phyloP scores from a whole-genome alignment of 2,113 vertebrate genomes.

The Gymnorhina tibicen region DNA sequence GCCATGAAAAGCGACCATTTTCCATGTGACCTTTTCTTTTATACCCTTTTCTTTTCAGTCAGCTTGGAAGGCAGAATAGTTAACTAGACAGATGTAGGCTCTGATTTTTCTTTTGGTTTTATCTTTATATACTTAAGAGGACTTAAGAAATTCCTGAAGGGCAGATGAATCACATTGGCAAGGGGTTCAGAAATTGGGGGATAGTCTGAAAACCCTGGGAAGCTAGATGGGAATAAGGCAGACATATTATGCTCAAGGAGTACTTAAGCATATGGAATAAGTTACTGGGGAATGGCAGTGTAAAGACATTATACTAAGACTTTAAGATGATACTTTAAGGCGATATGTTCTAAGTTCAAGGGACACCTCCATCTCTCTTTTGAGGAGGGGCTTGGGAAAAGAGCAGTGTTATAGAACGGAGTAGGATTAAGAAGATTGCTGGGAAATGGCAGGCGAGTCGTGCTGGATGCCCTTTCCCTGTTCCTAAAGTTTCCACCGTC shows the following conservation, averaged over 20 bases:
- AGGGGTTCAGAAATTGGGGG: background rate
- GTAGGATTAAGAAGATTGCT: constrained; percentile 34
- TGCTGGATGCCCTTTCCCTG: constrained; percentile 41
- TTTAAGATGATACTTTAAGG: constrained; percentile 43
- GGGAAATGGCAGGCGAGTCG: constrained; percentile 5
- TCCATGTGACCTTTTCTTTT: background rate
- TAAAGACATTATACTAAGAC: constrained; percentile 47
- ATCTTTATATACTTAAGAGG: background rate
- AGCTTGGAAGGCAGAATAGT: background rate
- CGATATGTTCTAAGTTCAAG: background rate
- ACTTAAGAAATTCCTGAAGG: background rate
- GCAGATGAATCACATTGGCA: background rate
- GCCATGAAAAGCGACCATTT: background rate
- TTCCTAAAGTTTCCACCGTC: constrained; percentile 27
- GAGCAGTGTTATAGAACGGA: background rate
- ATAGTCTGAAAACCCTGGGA: background rate
- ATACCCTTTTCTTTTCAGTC: background rate
- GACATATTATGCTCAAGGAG: background rate
- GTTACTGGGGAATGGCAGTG: constrained; percentile 28
- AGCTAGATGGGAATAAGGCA: background rate
- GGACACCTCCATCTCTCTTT: background rate
- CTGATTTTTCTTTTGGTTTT: background rate
- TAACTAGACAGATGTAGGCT: background rate
- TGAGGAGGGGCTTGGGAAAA: background rate
- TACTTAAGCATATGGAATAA: constrained; percentile 50